Conservation (phyloP, 2,113 vertebrate genomes). For the Rafetus swinhoei region DNA sequence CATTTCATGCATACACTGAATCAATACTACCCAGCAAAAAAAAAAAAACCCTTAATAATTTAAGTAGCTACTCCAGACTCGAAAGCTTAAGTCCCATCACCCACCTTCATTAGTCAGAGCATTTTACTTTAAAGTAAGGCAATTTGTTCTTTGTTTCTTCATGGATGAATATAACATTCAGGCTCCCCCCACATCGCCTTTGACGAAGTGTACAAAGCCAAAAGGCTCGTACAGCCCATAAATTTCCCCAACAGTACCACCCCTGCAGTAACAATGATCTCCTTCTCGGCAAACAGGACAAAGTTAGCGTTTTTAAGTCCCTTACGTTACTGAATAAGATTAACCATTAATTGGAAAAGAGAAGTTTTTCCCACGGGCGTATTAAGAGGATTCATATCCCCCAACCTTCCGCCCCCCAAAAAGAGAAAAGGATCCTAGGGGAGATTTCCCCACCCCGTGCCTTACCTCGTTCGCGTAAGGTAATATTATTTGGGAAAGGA, state of each 20-base stretch:
- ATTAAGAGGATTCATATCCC: not conserved
- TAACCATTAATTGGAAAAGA: constrained; percentile 17
- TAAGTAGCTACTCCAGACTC: constrained; percentile 59
- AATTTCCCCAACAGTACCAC: constrained; percentile 41
- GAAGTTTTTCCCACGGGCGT: constrained; percentile 24
- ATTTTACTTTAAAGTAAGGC: constrained; percentile 74
- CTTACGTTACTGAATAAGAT: constrained; percentile 29
- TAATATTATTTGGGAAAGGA: constrained; percentile 60
- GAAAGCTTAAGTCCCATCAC: constrained; percentile 56
- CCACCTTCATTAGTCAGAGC: constrained; percentile 65
- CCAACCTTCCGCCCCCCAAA: not conserved
- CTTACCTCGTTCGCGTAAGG: constrained; percentile 74
- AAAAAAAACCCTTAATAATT: constrained; percentile 55
- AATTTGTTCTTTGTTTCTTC: constrained; percentile 78
- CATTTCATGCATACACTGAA: constrained; percentile 41
- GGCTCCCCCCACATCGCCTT: constrained; percentile 33
- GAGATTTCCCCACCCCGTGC: not conserved
- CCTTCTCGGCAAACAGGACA: constrained; percentile 35
- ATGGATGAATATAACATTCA: constrained; percentile 63
- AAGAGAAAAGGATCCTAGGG: not conserved
- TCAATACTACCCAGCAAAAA: constrained; percentile 35
- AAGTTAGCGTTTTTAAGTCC: constrained; percentile 71
- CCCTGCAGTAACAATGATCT: constrained; percentile 65
- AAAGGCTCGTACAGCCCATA: constrained; percentile 52
- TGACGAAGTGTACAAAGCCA: constrained; percentile 75